Evolutionary conservation across 2,113 vertebrate genomes (phyloP).

Genomic region (Gambusia affinis): DNA sequence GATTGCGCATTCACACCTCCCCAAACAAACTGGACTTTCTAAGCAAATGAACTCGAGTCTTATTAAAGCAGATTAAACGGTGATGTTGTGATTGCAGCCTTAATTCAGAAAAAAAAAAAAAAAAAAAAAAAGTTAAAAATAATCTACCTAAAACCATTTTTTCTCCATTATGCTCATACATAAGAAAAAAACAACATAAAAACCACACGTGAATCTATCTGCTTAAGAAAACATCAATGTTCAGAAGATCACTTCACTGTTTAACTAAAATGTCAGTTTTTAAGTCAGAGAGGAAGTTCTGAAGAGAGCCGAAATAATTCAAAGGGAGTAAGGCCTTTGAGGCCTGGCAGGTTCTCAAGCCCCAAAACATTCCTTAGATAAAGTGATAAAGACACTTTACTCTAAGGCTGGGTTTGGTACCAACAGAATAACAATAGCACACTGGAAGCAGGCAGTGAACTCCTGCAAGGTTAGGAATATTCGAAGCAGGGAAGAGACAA

Average conservation of each 20-base stretch:
- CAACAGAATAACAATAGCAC: background rate
- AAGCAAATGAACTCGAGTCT: no score
- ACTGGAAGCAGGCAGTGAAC: background rate
- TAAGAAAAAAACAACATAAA: no score
- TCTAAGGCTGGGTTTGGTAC: background rate
- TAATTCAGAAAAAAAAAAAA: no score
- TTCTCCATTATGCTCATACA: no score
- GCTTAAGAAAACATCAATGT: background rate
- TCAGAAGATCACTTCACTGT: background rate
- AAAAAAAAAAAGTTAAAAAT: no score
- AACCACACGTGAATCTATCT: background rate
- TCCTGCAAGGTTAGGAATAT: background rate
- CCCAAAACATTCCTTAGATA: background rate
- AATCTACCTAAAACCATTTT: no score
- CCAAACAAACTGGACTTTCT: no score
- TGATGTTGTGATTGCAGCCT: no score
- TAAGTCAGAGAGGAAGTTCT: background rate
- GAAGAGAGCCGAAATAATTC: background rate
- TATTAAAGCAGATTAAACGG: no score
- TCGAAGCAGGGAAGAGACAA: background rate
- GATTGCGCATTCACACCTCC: no score
- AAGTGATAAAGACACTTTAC: background rate
- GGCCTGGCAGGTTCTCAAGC: background rate
- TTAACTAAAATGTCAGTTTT: background rate
- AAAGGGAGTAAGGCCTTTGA: background rate